Evolutionary conservation across 2,113 vertebrate species (phyloP).

Genomic region (Sus scrofa): DNA sequence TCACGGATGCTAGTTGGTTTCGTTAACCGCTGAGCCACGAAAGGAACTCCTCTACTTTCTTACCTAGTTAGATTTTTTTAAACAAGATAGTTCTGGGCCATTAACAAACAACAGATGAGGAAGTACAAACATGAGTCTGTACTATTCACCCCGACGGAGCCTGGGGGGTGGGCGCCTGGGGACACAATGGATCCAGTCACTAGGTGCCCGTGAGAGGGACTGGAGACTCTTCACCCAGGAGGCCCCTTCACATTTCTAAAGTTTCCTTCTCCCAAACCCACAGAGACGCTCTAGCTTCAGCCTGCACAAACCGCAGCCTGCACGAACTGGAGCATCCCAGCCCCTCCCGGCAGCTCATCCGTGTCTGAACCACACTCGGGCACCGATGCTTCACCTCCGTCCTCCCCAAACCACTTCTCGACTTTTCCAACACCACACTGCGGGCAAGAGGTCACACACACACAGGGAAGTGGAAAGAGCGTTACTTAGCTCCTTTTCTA

Average conservation of each 20-base stretch:
- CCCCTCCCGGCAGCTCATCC: slow-evolving; percentile 1
- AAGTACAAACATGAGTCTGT: neutral
- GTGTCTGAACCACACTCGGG: neutral
- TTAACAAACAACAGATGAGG: neutral
- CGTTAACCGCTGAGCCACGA: no score
- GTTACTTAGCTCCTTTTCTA: slow-evolving; percentile 57
- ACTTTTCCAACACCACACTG: neutral
- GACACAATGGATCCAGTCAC: neutral
- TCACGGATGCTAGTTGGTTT: no score
- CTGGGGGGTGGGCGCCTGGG: no score
- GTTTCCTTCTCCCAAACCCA: slow-evolving; percentile 16
- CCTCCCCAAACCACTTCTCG: slow-evolving; percentile 35
- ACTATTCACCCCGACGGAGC: neutral
- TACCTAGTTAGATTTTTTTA: neutral
- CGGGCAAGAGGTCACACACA: slow-evolving; percentile 27
- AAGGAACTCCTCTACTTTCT: neutral
- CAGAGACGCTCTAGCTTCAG: neutral
- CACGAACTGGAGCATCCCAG: neutral
- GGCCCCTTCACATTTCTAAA: neutral
- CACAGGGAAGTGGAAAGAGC: neutral
- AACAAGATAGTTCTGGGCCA: neutral
- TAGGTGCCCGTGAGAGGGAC: no score
- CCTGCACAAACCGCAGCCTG: neutral
- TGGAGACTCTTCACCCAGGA: no score
- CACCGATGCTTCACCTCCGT: neutral